A percentile compares a stretch with the other conserved stretches of the same genome.
phyloP scores from a whole-genome alignment of 2,797 vertebrate species.

The Epinephelus awoara region DNA sequence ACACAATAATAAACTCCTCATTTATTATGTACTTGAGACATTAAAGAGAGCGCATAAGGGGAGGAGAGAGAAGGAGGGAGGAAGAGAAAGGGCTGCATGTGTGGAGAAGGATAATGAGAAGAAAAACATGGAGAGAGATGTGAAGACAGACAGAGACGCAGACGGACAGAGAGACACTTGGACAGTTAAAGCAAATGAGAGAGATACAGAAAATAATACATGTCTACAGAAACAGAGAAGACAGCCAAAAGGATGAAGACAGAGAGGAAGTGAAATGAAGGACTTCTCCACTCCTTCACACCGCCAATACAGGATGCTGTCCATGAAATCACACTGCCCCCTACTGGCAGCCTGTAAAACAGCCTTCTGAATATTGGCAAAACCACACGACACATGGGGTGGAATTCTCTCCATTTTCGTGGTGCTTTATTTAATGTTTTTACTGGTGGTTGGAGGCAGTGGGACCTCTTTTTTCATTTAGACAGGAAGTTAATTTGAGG shows the following conservation, averaged over 20 bases:
- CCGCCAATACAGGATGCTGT: not conserved
- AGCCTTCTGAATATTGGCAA: slow-evolving; percentile 7
- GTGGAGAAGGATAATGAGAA: slow-evolving; percentile 33
- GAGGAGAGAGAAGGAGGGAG: slow-evolving; percentile 5
- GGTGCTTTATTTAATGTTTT: not conserved
- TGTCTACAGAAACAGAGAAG: not conserved
- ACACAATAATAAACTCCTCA: slow-evolving; percentile 71
- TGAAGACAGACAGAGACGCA: slow-evolving; percentile 22
- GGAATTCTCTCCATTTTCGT: not conserved
- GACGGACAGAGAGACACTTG: slow-evolving; percentile 20
- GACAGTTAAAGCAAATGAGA: slow-evolving; percentile 21
- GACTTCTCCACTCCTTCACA: slow-evolving; percentile 21
- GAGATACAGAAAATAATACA: slow-evolving; percentile 23
- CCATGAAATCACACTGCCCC: slow-evolving; percentile 74
- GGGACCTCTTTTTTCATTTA: not conserved
- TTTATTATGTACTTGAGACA: slow-evolving; percentile 66
- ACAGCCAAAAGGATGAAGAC: slow-evolving; percentile 13
- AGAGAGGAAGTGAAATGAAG: slow-evolving; percentile 38
- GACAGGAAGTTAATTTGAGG: not conserved
- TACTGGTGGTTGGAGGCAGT: not conserved
- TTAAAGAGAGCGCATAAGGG: slow-evolving; percentile 38
- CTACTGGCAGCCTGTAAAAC: slow-evolving; percentile 46
- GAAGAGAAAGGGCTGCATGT: not conserved
- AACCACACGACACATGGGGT: not conserved
- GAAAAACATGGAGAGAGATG: slow-evolving; percentile 30